phyloP scores from a whole-genome alignment of 2,797 vertebrate species.

The Hapalemur alaotrensis region DNA sequence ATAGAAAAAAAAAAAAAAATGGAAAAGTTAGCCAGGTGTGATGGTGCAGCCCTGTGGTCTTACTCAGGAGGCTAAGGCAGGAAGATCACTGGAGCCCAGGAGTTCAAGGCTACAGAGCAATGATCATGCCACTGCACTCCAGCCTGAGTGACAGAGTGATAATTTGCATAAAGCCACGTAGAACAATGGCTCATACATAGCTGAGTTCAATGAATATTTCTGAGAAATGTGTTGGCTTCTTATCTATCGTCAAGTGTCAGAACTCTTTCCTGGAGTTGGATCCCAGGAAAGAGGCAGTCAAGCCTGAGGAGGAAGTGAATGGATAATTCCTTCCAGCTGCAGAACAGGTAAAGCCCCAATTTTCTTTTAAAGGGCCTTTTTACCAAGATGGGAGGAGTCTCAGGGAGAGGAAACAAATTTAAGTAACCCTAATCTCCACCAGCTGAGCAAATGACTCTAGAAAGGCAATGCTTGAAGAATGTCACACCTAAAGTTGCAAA shows the following conservation, averaged over 20 bases:
- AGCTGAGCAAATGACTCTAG: not conserved
- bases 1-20: too few relatives aligned
- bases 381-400: not conserved
- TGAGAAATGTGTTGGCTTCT: not conserved
- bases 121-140: too few relatives aligned
- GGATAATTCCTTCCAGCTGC: not conserved
- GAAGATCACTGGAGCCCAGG: too few relatives aligned
- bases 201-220: not conserved
- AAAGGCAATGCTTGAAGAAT: not conserved
- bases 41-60: too few relatives aligned
- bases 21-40: too few relatives aligned
- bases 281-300: slow-evolving; percentile 19
- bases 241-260: not conserved
- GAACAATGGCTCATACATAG: not conserved
- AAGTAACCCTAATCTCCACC: not conserved
- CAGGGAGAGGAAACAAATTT: slow-evolving; percentile 43
- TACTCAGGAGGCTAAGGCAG: too few relatives aligned
- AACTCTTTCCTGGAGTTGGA: not conserved
- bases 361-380: slow-evolving; percentile 8
- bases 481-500: not conserved
- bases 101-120: too few relatives aligned
- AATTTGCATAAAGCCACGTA: not conserved
- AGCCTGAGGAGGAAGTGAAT: not conserved
- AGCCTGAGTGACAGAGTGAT: not conserved
- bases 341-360: not conserved